These are phyloP conservation scores for Brotula barbata DNA, from an alignment of 2,797 vertebrate species.

Conservation along the genomic window DNA sequence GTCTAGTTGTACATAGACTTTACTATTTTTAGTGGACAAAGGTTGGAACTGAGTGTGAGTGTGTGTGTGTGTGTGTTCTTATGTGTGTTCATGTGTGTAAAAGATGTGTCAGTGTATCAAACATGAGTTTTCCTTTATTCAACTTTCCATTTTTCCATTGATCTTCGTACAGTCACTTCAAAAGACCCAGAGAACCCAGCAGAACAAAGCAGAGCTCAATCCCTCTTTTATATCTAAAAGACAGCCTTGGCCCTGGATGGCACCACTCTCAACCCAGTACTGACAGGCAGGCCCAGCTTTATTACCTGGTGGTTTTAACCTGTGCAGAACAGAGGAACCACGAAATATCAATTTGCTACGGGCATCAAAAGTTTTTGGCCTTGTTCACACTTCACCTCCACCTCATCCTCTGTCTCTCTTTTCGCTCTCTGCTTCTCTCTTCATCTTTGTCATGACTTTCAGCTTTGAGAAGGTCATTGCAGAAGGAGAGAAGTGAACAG, in stretches of 20 bases:
- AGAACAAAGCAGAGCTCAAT: conserved; percentile 62
- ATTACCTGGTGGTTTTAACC: conserved; percentile 44
- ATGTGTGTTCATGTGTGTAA: background rate
- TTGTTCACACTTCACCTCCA: conserved; percentile 21
- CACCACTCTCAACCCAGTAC: conserved; percentile 31
- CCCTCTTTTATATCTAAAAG: conserved; percentile 53
- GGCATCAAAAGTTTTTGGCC: conserved; percentile 55
- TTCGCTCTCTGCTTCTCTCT: conserved; percentile 16
- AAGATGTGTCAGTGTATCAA: conserved; percentile 64
- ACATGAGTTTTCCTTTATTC: conserved; percentile 50
- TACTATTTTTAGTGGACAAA: too few relatives aligned
- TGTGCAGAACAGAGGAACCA: conserved; percentile 31
- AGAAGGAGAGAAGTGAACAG: conserved; percentile 26
- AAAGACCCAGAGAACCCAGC: conserved; percentile 44
- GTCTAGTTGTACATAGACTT: too few relatives aligned
- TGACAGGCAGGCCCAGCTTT: conserved; percentile 41
- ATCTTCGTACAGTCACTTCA: conserved; percentile 57
- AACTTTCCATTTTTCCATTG: conserved; percentile 59
- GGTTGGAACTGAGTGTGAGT: background rate
- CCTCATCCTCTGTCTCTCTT: conserved; percentile 24
- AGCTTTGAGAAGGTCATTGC: conserved; percentile 68
- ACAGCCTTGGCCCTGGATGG: conserved; percentile 45
- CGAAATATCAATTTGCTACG: conserved; percentile 46
- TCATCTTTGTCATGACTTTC: conserved; percentile 39
- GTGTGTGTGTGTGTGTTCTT: background rate